phyloP scores from a whole-genome alignment of 64 coral and sea anemone genomes.

The Montipora foliosa region DNA sequence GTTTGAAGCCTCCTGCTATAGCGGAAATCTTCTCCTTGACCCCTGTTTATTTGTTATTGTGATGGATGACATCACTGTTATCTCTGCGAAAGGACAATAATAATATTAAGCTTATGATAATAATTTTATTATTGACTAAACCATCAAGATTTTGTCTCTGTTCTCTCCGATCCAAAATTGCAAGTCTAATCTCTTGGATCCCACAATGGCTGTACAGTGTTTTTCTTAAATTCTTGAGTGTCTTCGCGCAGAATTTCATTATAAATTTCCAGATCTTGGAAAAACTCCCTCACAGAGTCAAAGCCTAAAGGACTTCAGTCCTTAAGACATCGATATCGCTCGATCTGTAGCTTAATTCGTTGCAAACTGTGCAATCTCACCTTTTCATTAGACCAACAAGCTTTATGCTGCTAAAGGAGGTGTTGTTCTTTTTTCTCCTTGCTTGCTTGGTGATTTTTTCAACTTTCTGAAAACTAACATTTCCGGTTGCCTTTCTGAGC shows the following conservation, averaged over 20 bases:
- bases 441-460: constrained; percentile 81
- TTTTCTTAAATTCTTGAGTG: constrained; percentile 81
- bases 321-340: constrained; percentile 85
- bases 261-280: constrained; percentile 88
- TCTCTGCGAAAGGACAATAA: too few relatives aligned
- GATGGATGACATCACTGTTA: too few relatives aligned
- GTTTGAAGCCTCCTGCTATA: too few relatives aligned
- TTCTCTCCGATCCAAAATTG: constrained; percentile 96
- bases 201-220: constrained; percentile 90
- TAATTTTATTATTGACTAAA: constrained; percentile 20
- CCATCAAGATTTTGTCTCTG: constrained; percentile 91
- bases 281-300: constrained; percentile 83
- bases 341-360: constrained; percentile 51
- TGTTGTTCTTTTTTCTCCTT: constrained; percentile 91
- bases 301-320: constrained; percentile 74
- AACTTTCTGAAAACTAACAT: constrained; percentile 81
- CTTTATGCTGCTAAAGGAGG: constrained; percentile 92
- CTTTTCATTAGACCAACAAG: constrained; percentile 95
- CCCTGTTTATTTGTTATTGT: too few relatives aligned
- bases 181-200: constrained; percentile 90
- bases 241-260: constrained; percentile 84
- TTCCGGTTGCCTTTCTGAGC: constrained; percentile 85
- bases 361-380: constrained; percentile 86
- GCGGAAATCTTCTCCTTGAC: too few relatives aligned
- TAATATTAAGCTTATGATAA: too few relatives aligned